phyloP scores from a whole-genome alignment of 2,113 vertebrate genomes.

The Passer domesticus region DNA sequence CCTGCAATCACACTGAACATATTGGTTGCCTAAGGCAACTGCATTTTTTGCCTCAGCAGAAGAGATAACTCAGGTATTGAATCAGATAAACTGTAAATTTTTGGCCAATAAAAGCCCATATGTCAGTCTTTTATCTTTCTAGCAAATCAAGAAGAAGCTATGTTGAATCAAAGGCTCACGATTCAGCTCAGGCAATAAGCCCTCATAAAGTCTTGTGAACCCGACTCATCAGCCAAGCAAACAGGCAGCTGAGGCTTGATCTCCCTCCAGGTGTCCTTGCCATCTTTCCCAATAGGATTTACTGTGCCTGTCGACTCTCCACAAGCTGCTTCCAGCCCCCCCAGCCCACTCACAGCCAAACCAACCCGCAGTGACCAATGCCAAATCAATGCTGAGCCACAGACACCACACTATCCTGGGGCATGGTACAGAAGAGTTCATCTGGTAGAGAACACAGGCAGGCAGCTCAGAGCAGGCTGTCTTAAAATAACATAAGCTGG shows the following conservation, averaged over 20 bases:
- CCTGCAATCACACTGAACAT: neutral
- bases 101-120: neutral
- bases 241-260: neutral
- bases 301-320: neutral
- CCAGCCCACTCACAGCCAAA: neutral
- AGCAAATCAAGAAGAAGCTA: neutral
- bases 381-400: fast-evolving
- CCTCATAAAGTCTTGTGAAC: neutral
- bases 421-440: neutral
- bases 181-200: neutral
- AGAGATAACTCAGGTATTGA: slow-evolving; percentile 1
- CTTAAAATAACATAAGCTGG: neutral
- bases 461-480: neutral
- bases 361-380: neutral
- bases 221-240: neutral
- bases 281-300: neutral
- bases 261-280: neutral
- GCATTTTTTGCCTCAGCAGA: neutral
- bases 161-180: neutral
- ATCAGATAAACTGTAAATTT: slow-evolving; percentile 30
- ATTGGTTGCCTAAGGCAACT: slow-evolving; percentile 40
- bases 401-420: neutral
- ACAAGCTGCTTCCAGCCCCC: neutral
- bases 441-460: neutral
- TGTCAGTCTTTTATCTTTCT: neutral